Evolutionary conservation across 1,140 invertebrate genomes (phyloP).

Genomic region (Rhopalosiphum padi): DNA sequence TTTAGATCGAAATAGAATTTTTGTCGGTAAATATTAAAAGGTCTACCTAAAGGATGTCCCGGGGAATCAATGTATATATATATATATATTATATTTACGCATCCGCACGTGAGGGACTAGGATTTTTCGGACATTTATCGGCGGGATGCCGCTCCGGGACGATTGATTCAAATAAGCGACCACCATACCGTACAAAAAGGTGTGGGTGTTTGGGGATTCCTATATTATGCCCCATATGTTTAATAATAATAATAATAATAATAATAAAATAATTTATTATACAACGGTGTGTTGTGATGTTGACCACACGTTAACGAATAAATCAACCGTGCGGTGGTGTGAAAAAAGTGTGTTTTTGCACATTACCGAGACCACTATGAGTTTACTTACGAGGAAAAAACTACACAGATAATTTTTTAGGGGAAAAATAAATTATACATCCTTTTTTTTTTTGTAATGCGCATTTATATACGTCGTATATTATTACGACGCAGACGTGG

Average conservation of each 20-base stretch:
- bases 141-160: background rate
- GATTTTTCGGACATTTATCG: background rate
- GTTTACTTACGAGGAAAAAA: slow-evolving; percentile 14
- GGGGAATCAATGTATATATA: too few species aligned
- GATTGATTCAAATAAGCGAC: slow-evolving; percentile 9
- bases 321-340: slow-evolving; percentile 28
- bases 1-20: background rate
- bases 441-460: background rate
- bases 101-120: too few species aligned
- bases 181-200: background rate
- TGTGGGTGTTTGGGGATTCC: background rate
- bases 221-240: background rate
- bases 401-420: background rate
- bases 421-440: slow-evolving; percentile 26
- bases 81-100: background rate
- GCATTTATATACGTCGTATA: slow-evolving; percentile 4
- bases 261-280: slow-evolving; percentile 16
- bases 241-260: background rate
- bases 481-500: background rate
- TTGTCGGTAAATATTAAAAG: background rate
- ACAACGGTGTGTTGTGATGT: background rate
- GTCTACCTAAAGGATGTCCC: background rate
- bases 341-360: slow-evolving; percentile 16
- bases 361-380: background rate
- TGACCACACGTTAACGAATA: slow-evolving; percentile 26